phyloP scores from a whole-genome alignment of 2,113 vertebrate species.

The Prionailurus viverrinus region DNA sequence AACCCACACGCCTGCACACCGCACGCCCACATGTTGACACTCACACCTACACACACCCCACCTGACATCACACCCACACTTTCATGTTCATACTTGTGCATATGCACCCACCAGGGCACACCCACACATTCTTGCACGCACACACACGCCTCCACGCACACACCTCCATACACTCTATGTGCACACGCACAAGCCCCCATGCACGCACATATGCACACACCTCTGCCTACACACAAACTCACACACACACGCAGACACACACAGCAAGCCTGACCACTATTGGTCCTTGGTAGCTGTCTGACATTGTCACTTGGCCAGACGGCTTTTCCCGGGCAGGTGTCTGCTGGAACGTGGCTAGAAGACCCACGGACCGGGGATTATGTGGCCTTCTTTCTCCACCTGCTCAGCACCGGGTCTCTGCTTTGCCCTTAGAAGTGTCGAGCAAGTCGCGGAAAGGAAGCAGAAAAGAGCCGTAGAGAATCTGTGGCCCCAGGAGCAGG shows the following conservation, averaged over 20 bases:
- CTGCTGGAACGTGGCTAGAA: rapidly evolving
- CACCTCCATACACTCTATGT: not conserved
- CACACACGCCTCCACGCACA: no score
- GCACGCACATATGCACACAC: not conserved
- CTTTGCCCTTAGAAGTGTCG: not conserved
- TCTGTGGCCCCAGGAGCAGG: not conserved
- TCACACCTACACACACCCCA: no score
- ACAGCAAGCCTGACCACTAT: rapidly evolving
- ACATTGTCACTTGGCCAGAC: not conserved
- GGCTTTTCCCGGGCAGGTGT: not conserved
- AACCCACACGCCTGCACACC: not conserved
- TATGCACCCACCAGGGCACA: not conserved
- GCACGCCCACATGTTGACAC: not conserved
- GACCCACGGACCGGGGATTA: rapidly evolving
- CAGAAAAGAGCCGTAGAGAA: no score
- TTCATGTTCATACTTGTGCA: not conserved
- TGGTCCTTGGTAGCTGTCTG: no score
- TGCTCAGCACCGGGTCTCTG: not conserved
- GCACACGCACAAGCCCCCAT: not conserved
- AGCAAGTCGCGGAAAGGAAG: not conserved
- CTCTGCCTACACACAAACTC: not conserved
- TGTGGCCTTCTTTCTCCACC: no score
- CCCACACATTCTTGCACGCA: no score
- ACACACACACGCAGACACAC: not conserved
- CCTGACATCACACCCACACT: no score